Evolutionary conservation across 2,797 vertebrate species (phyloP).

Genomic region (Amniataba percoides): DNA sequence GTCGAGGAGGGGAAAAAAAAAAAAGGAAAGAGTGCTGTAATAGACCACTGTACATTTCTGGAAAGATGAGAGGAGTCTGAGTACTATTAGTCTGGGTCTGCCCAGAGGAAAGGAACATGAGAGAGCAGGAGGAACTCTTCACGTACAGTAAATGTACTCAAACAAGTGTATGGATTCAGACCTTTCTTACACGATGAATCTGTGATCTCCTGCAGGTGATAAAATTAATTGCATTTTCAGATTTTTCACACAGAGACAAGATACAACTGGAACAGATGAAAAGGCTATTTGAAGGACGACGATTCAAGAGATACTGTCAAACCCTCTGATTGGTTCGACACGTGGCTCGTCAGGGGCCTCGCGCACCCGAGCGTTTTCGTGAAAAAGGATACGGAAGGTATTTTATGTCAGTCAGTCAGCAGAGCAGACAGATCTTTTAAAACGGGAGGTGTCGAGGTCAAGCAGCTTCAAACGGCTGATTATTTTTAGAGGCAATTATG

Average conservation of each 20-base stretch:
- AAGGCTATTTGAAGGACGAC: slow-evolving; percentile 43
- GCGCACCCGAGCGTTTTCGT: slow-evolving; percentile 15
- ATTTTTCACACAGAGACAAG: slow-evolving; percentile 25
- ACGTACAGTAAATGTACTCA: slow-evolving; percentile 32
- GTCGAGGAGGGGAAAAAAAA: background rate
- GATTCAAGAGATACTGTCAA: slow-evolving; percentile 47
- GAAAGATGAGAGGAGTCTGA: slow-evolving; percentile 52
- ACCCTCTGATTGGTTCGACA: slow-evolving; percentile 38
- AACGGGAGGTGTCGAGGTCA: slow-evolving; percentile 36
- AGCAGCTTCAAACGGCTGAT: slow-evolving; percentile 47
- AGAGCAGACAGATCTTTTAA: slow-evolving; percentile 41
- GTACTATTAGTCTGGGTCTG: slow-evolving; percentile 48
- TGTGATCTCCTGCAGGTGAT: slow-evolving; percentile 53
- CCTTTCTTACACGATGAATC: slow-evolving; percentile 23
- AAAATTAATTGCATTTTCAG: slow-evolving; percentile 48
- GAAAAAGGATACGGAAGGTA: slow-evolving; percentile 20
- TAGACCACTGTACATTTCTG: slow-evolving; percentile 43
- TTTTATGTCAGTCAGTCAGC: slow-evolving; percentile 52
- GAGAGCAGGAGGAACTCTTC: slow-evolving; percentile 27
- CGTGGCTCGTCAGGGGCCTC: slow-evolving; percentile 30
- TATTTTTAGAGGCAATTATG: slow-evolving; percentile 75
- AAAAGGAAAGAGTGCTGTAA: slow-evolving; percentile 35
- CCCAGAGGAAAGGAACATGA: slow-evolving; percentile 37
- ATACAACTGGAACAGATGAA: slow-evolving; percentile 41
- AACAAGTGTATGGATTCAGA: slow-evolving; percentile 10